Evolutionary conservation across 2,888 invertebrate genomes (phyloP), one percentile per base, ranked within the genome.

Genomic region (Vannuccia rotundouncinata): DNA sequence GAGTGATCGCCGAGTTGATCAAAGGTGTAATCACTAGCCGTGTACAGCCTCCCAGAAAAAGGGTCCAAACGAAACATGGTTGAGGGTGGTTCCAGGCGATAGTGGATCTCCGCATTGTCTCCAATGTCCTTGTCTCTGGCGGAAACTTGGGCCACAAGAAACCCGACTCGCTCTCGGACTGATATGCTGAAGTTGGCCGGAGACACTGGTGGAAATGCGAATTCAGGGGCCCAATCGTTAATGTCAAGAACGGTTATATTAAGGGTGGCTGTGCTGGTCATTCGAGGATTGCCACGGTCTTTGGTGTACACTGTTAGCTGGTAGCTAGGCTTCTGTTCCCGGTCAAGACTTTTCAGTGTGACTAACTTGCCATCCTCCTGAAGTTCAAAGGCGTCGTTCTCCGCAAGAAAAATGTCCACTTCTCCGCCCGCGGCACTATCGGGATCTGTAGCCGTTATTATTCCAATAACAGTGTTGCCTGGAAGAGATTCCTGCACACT

Each of bases 181-280:
- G 66, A 66, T 17, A 66, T 66, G 66, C 66, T 66, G 22, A 66
- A 27, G 66, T 66, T 66, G 66, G 66, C 66, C 66, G 66, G 66
- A 22, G 66, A 66, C 22, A 66, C 66, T 22, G 66, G 66, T 66
- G 66, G 66, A 22, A 66, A 66, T 5, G 66, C 77, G 31, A 77
- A 77, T 27, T 28, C 77, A 22, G 77, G 77, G 27, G n/a, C 27
- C 22, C 77, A 77, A 31, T 77, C 77, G 77, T 77, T 77, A 17
- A 59, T 59, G 77, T 77, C 77, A 0, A 2, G 5, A 0, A 77
- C 77, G 30, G 29, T 29, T 0, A 77, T 27, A 1, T 5, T 5
- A 17, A 77, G 77, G 1, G 10, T 5, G 22, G 27, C 25, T 1
- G 25, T 31, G 10, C 77, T 59, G 25, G 2, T 30, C 25, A 31